Percentiles rank a stretch among this genome's conserved stretches.
These are phyloP conservation scores for Thripadectes ignobilis DNA, from an alignment of 2,797 vertebrate genomes.

Conservation along the genomic window DNA sequence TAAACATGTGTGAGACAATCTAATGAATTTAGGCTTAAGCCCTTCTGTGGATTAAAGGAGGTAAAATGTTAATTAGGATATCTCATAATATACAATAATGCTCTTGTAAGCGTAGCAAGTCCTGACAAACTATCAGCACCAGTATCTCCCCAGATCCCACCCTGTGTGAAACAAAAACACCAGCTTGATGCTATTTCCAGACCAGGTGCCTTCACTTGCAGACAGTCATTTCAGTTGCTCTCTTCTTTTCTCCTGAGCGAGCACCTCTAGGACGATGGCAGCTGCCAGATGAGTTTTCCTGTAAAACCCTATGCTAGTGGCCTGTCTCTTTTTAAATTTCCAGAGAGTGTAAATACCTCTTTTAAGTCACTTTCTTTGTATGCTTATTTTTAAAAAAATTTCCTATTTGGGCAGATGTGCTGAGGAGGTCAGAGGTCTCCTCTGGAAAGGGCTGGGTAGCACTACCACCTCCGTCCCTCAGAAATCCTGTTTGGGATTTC, in stretches of 20 bases:
- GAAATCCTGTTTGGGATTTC: neutral
- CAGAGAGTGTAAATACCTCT: slow-evolving; percentile 51
- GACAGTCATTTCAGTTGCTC: slow-evolving; percentile 30
- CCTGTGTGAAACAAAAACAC: neutral
- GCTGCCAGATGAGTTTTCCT: slow-evolving; percentile 7
- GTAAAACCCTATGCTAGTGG: neutral
- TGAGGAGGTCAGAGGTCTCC: neutral
- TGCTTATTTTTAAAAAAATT: slow-evolving; percentile 8
- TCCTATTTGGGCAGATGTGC: neutral
- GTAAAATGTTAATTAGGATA: neutral
- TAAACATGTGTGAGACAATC: slow-evolving; percentile 56
- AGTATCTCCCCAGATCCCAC: neutral
- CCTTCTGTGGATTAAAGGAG: neutral
- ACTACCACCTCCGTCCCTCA: neutral
- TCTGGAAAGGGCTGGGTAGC: neutral
- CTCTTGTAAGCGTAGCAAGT: neutral
- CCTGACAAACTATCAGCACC: slow-evolving; percentile 20
- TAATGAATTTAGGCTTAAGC: slow-evolving; percentile 14
- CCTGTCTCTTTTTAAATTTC: slow-evolving; percentile 14
- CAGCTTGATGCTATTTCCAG: slow-evolving; percentile 44
- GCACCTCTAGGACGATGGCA: neutral
- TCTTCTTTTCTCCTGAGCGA: neutral
- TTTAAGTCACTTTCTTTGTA: slow-evolving; percentile 4
- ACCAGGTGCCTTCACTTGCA: slow-evolving; percentile 48
- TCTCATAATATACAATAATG: neutral